Conservation (phyloP, 2,888 invertebrate genomes). For the Sisyra nigra region DNA sequence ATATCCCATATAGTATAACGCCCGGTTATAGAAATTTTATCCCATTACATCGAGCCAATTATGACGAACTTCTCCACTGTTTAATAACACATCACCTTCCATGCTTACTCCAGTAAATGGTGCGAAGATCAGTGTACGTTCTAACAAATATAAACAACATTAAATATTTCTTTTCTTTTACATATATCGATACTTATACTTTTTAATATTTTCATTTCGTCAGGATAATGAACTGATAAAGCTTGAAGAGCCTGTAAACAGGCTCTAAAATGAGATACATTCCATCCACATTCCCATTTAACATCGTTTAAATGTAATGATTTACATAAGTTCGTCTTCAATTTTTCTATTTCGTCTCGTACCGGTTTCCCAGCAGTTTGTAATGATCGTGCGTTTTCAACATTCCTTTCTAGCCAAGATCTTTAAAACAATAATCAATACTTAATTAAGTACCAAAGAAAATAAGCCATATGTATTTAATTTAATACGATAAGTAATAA, state of each 20-base stretch:
- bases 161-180: not conserved
- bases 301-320: conserved; percentile 40
- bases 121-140: conserved; percentile 68
- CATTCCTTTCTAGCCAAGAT: conserved; percentile 59
- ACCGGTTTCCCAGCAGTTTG: conserved; percentile 46
- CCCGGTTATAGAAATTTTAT: conserved; percentile 16
- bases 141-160: conserved; percentile 25
- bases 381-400: conserved; percentile 46
- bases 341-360: conserved; percentile 54
- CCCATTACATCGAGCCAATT: conserved; percentile 89
- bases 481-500: too few species aligned
- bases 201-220: conserved; percentile 48
- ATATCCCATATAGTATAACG: conserved; percentile 3
- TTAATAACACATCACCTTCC: conserved; percentile 79
- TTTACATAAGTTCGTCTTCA: conserved; percentile 41
- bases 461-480: too few species aligned
- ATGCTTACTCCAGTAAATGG: conserved; percentile 82
- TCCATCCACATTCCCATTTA: conserved; percentile 75
- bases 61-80: conserved; percentile 82
- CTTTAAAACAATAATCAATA: conserved; percentile 30
- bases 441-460: conserved; percentile 17
- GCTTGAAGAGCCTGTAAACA: conserved; percentile 71
- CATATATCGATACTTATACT: conserved; percentile 23
- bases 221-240: conserved; percentile 56
- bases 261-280: conserved; percentile 77